Conservation (phyloP, 1,140 invertebrate genomes). For the Calosoma granatense region DNA sequence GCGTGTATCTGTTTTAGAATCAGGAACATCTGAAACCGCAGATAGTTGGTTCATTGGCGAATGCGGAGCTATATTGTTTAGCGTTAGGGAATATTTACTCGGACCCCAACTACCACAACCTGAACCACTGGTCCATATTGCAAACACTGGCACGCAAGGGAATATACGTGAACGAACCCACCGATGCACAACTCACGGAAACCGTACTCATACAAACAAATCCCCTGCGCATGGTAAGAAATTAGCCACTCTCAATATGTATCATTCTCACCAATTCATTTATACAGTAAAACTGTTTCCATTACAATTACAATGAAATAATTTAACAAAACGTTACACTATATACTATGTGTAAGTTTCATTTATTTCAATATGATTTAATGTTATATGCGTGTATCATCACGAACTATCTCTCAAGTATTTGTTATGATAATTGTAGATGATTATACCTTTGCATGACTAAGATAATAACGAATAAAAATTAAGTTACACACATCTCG, state of each 20-base stretch:
- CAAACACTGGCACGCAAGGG: conserved; percentile 88
- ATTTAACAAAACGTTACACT: too few relatives aligned
- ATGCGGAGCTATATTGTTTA: conserved; percentile 92
- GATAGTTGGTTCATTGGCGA: conserved; percentile 82
- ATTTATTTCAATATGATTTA: too few relatives aligned
- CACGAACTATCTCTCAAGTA: too few relatives aligned
- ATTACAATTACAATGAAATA: too few relatives aligned
- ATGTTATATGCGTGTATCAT: too few relatives aligned
- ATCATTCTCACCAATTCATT: background rate
- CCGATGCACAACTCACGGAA: conserved; percentile 84
- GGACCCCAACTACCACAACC: conserved; percentile 89
- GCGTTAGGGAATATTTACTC: conserved; percentile 93
- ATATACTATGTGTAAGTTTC: too few relatives aligned
- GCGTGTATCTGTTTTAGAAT: too few relatives aligned
- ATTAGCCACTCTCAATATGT: conserved; percentile 5
- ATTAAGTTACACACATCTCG: too few relatives aligned
- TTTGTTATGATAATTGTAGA: too few relatives aligned
- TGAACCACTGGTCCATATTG: conserved; percentile 89
- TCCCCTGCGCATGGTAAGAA: conserved; percentile 83
- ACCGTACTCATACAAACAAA: conserved; percentile 92
- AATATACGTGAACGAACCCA: conserved; percentile 73
- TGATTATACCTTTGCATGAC: too few relatives aligned
- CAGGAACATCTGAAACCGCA: conserved; percentile 89
- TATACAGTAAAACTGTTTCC: background rate
- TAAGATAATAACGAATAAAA: too few relatives aligned